These are phyloP conservation scores for Sycon ciliatum DNA, from an alignment of 37 sponge, comb jelly and placozoan genomes.

Conservation along the genomic window DNA sequence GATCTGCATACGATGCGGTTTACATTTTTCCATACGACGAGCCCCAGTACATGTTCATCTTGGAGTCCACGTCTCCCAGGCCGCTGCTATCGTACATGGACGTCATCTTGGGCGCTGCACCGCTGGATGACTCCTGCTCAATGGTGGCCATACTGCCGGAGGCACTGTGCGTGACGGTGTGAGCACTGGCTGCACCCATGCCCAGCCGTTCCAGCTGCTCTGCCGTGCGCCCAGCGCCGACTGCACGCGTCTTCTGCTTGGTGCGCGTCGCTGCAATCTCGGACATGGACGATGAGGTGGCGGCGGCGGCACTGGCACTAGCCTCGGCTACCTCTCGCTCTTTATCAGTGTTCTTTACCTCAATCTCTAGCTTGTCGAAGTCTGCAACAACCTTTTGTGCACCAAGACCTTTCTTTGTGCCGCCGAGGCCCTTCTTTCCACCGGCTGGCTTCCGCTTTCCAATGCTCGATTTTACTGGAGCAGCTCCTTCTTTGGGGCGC, in stretches of 20 bases:
- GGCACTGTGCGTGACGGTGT: conserved; percentile 61
- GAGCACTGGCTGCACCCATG: conserved; percentile 63
- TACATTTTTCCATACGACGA: no score
- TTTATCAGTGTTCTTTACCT: not conserved
- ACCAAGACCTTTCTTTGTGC: conserved; percentile 59
- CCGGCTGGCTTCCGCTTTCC: conserved; percentile 5
- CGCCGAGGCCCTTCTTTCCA: conserved; percentile 6
- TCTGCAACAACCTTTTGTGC: conserved; percentile 64
- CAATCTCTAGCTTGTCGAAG: conserved; percentile 49
- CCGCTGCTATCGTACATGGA: no score
- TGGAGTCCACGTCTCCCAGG: no score
- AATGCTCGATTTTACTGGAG: not conserved
- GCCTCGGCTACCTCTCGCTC: not conserved
- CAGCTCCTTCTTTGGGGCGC: not conserved
- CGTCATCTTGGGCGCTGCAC: no score
- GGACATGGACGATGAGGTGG: not conserved
- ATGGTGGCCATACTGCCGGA: conserved; percentile 64
- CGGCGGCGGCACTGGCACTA: not conserved
- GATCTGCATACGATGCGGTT: no score
- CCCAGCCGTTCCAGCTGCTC: conserved; percentile 81
- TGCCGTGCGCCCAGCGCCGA: conserved; percentile 56
- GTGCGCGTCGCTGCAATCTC: not conserved
- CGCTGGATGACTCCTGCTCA: conserved; percentile 52
- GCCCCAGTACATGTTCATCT: no score
- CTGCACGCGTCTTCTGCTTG: not conserved